These are phyloP conservation scores for Thecocarcelia acutangulata DNA, from an alignment of 2,888 invertebrate species.

Conservation along the genomic window DNA sequence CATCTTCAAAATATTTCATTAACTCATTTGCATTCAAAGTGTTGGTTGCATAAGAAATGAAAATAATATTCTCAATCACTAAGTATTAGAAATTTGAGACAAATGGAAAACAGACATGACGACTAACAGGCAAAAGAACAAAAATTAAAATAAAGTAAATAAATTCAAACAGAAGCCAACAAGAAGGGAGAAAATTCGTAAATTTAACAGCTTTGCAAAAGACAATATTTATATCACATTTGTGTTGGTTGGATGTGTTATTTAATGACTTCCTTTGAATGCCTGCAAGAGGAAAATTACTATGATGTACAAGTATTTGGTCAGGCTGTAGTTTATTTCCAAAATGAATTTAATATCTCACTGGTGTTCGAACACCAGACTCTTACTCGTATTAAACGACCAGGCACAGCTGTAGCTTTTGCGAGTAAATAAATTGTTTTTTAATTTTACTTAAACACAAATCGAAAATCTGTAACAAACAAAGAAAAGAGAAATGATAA, in stretches of 20 bases:
- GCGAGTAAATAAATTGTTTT: background rate
- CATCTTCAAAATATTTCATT: too few relatives aligned
- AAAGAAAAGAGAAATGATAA: too few relatives aligned
- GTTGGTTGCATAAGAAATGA: background rate
- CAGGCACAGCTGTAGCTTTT: background rate
- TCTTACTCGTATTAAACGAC: background rate
- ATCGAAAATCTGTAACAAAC: background rate
- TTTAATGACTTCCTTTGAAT: slow-evolving; percentile 56
- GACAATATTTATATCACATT: slow-evolving; percentile 22
- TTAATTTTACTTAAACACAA: background rate
- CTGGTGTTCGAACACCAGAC: background rate
- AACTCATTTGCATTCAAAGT: too few relatives aligned
- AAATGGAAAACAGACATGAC: slow-evolving; percentile 14
- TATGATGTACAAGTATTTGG: too few relatives aligned
- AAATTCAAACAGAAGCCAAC: background rate
- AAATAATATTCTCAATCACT: slow-evolving; percentile 32
- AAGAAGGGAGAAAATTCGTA: background rate
- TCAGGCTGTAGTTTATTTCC: background rate
- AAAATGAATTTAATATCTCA: slow-evolving; percentile 22
- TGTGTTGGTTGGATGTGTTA: slow-evolving; percentile 15
- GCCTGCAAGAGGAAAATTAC: slow-evolving; percentile 4
- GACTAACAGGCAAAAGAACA: background rate
- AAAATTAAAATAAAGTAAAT: background rate
- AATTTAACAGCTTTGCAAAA: too few relatives aligned
- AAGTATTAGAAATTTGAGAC: slow-evolving; percentile 1